Evolutionary conservation across 1,140 invertebrate species (phyloP), one percentile per base, ranked within the genome.

Genomic region (Chironomus tepperi): DNA sequence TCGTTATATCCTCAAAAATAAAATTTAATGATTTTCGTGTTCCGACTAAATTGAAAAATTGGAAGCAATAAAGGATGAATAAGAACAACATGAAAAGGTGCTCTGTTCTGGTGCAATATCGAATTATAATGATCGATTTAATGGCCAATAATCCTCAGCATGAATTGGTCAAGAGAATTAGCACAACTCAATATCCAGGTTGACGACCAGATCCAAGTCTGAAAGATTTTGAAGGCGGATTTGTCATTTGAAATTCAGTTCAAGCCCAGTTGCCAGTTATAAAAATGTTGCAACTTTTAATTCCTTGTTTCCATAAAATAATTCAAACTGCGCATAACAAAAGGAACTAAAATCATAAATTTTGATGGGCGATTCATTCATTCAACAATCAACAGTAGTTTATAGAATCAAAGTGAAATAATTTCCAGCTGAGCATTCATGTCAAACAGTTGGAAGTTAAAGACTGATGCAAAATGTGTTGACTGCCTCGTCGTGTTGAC

Each of bases 131-230:
- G 47, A 57, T 57, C 3, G n/a, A 12, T 57, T 57, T 57, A 57
- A 57, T 57, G 47, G 47, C 47, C 47, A 57, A 57, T 57, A 57
- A 57, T 57, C 47, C 47, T 12, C 47, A 57, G 47, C 47, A 57
- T 57, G 47, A 57, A 57, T 34, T 34, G 24, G 24, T 34, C 24
- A 34, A 34, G 2, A 34, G 24, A 34, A 57, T 57, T 57, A 57
- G 47, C n/a, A n/a, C n/a, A n/a, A 57, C 47, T 57, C 47, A 57
- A 57, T 57, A 12, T 57, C 47, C 47, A 57, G 5, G 47, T 15
- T 57, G 3, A n/a, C 47, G 47, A 15, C 47, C 47, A 5, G 5
- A 57, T 57, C n/a, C 10, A 57, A 57, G 12, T 57, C 10, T n/a
- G 2, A 47, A 9, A 7, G 2, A 47, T 15, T 47, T 47, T 10